A percentile compares a stretch with the other conserved stretches of the same genome.
Conservation (phyloP, 2,113 vertebrate genomes). For the Tringa solitaria region DNA sequence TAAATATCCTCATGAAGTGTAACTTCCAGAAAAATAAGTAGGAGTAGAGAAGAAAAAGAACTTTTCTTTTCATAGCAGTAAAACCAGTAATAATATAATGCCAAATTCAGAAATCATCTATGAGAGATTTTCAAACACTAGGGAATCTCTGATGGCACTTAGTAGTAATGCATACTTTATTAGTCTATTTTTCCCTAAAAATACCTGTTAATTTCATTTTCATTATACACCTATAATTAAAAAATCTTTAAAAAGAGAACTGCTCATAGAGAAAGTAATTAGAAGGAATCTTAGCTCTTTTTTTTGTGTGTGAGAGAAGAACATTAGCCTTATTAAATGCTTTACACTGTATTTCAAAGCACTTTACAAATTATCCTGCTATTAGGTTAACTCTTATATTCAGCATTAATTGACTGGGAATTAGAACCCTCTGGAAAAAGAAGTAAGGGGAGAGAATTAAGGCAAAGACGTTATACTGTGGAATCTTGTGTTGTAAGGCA, state of each 20-base stretch:
- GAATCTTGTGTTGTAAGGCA: not conserved
- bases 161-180: not conserved
- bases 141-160: not conserved
- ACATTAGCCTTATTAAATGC: not conserved
- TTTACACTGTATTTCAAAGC: slow-evolving; percentile 14
- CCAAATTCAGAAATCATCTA: not conserved
- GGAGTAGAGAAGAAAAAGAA: not conserved
- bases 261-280: not conserved
- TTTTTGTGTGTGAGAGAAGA: not conserved
- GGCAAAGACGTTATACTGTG: not conserved
- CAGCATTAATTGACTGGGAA: not conserved
- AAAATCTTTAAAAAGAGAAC: not conserved
- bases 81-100: not conserved
- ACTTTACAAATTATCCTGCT: not conserved
- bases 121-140: not conserved
- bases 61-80: not conserved
- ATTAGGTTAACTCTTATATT: slow-evolving; percentile 28
- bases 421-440: not conserved
- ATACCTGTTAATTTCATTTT: not conserved
- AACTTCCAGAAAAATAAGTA: not conserved
- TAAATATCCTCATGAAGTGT: not conserved
- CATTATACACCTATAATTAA: not conserved
- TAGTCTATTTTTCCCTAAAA: not conserved
- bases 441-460: not conserved
- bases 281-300: not conserved